Evolutionary conservation across 2,797 vertebrate species (phyloP), one percentile per base, ranked within the genome.

Genomic region (Dryobates pubescens): DNA sequence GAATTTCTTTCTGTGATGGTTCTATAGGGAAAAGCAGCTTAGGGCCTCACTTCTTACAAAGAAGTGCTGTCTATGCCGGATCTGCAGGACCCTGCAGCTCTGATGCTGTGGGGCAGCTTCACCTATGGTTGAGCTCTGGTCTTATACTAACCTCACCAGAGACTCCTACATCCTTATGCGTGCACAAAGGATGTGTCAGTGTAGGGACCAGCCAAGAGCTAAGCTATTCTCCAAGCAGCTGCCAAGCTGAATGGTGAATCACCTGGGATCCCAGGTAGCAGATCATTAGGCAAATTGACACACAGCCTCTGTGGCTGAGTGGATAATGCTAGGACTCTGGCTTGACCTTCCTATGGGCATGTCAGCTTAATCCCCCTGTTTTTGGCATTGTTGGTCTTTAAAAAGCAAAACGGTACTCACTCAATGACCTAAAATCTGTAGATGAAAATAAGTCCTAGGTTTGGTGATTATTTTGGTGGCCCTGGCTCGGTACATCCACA

Each of bases 171-270:
- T 27, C 58, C 49, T 36, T 36, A 7, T 75, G 36, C 19, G 14
- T 0, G 0, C 53, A 49, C 38, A 36, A 61, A 43, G 22, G 19
- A 59, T 0, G 0, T 7, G 2, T 47, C 11, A 32, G 14, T 6
- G 1, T 24, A 58, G 11, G n/a, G n/a, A n/a, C n/a, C 29, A 54
- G n/a, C 7, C 41, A 57, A 67, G 54, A 71, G 29, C 15, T 81
- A 34, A 13, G 7, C 5, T 11, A 20, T 65, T 57, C 22, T 19
- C 22, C 0, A 0, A 80, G 41, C n/a, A n/a, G 16, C 24, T 56
- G 51, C 29, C 57, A 72, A 18, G 29, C 24, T 51, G 29, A 47
- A 24, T 16, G 18, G 13, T 38, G 53, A 23, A 58, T 57, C 18
- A 26, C 6, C 9, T 18, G 54, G 32, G 34, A 57, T 9, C 6